A percentile compares a stretch with the other conserved stretches of the same genome.
phyloP scores from a whole-genome alignment of 1,140 invertebrate genomes.

The Nylanderia fulva region DNA sequence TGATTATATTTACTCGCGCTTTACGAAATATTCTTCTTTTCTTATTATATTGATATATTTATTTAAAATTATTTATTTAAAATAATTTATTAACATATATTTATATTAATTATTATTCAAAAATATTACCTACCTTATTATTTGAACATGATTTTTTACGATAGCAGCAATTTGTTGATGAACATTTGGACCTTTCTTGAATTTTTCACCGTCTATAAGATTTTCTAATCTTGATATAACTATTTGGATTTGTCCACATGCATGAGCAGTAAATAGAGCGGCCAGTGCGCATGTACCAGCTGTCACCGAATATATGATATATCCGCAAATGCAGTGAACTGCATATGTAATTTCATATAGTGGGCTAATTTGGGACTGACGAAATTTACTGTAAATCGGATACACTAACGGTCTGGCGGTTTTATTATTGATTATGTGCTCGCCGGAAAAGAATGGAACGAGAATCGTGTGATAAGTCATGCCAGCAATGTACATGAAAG shows the following conservation, averaged over 20 bases:
- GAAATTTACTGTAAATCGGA: slow-evolving; percentile 47
- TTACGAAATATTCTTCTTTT: no score
- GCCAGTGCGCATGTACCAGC: slow-evolving; percentile 58
- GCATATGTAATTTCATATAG: slow-evolving; percentile 59
- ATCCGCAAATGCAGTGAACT: slow-evolving; percentile 56
- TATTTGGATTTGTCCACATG: slow-evolving; percentile 70
- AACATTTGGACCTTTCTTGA: neutral
- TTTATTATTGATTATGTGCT: slow-evolving; percentile 44
- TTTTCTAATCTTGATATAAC: slow-evolving; percentile 55
- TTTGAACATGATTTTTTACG: slow-evolving; percentile 53
- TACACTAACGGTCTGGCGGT: slow-evolving; percentile 65
- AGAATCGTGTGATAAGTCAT: slow-evolving; percentile 55
- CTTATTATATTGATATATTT: no score
- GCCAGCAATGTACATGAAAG: slow-evolving; percentile 65
- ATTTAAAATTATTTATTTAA: no score
- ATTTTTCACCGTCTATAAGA: slow-evolving; percentile 20
- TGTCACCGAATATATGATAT: slow-evolving; percentile 53
- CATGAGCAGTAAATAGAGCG: slow-evolving; percentile 62
- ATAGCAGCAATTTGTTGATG: slow-evolving; percentile 48
- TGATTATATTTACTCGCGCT: no score
- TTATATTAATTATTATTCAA: neutral
- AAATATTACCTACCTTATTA: slow-evolving; percentile 56
- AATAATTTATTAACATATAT: no score
- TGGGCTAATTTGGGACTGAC: slow-evolving; percentile 43
- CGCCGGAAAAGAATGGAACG: slow-evolving; percentile 10